phyloP scores from a whole-genome alignment of 2,888 invertebrate genomes.

The Phyto melanocephala region DNA sequence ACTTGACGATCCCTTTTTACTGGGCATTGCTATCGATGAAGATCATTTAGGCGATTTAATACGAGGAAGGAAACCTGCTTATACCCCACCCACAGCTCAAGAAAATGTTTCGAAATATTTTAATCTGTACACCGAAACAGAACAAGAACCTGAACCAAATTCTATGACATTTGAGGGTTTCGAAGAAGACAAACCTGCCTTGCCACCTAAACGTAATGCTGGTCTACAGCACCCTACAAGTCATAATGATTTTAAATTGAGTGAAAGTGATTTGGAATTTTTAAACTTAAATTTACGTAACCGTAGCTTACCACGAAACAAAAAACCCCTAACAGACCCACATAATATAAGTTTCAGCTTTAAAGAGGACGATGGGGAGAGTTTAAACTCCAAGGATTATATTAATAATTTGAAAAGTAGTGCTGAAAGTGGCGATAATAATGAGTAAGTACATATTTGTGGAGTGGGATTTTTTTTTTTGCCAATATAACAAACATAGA shows the following conservation, averaged over 20 bases:
- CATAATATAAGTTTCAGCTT: conserved; percentile 78
- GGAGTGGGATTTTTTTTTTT: background rate
- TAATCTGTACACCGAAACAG: conserved; percentile 67
- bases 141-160: conserved; percentile 56
- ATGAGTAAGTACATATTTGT: conserved; percentile 60
- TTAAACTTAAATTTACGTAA: conserved; percentile 77
- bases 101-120: conserved; percentile 75
- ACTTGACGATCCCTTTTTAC: conserved; percentile 78
- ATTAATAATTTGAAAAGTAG: background rate
- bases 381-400: conserved; percentile 8
- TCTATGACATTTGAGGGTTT: conserved; percentile 31
- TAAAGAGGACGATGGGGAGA: conserved; percentile 72
- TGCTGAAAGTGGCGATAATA: background rate
- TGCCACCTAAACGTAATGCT: conserved; percentile 71
- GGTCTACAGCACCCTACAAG: conserved; percentile 39
- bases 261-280: conserved; percentile 77
- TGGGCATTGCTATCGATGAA: conserved; percentile 77
- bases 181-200: conserved; percentile 70
- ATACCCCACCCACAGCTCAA: conserved; percentile 64
- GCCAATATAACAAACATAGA: too few relatives aligned
- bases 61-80: conserved; percentile 67
- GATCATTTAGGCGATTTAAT: conserved; percentile 75
- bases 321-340: conserved; percentile 73
- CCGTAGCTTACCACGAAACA: conserved; percentile 75
- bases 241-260: conserved; percentile 70